These are phyloP conservation scores for Takifugu rubripes DNA, from an alignment of 2,797 vertebrate genomes.

Conservation along the genomic window DNA sequence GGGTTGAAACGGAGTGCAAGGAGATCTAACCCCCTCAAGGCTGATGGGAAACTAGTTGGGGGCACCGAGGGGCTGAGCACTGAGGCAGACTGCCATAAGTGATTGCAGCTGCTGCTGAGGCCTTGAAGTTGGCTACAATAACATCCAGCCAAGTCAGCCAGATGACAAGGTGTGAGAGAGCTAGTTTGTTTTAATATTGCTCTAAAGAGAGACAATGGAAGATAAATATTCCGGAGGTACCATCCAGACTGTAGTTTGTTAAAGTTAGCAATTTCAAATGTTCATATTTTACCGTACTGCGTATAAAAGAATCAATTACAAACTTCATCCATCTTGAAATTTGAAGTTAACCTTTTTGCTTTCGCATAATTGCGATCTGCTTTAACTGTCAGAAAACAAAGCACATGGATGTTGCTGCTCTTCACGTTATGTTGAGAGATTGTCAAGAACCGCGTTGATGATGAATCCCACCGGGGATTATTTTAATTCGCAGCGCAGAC, in stretches of 20 bases:
- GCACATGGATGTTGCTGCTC: conserved; percentile 5
- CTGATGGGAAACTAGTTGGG: conserved; percentile 71
- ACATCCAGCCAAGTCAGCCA: conserved; percentile 75
- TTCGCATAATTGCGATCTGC: conserved; percentile 13
- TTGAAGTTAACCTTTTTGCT: conserved; percentile 7
- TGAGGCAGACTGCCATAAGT: conserved; percentile 72
- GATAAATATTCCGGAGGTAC: conserved; percentile 31
- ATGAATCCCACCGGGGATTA: conserved; percentile 13
- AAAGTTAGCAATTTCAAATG: background rate
- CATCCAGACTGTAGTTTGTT: background rate
- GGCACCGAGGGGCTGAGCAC: conserved; percentile 63
- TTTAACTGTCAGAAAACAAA: background rate
- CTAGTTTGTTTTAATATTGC: conserved; percentile 65
- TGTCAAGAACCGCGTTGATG: background rate
- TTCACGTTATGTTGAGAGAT: conserved; percentile 2
- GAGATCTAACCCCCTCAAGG: conserved; percentile 65
- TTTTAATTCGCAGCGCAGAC: conserved; percentile 12
- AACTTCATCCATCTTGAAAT: conserved; percentile 1
- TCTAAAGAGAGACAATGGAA: conserved; percentile 30
- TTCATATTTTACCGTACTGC: background rate
- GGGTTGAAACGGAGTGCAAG: conserved; percentile 66
- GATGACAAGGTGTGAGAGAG: conserved; percentile 73
- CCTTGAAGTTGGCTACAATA: conserved; percentile 81
- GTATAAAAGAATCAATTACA: background rate
- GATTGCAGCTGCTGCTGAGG: conserved; percentile 77